Evolutionary conservation across 1,140 invertebrate species (phyloP).

Genomic region (Drosophila watanabei): DNA sequence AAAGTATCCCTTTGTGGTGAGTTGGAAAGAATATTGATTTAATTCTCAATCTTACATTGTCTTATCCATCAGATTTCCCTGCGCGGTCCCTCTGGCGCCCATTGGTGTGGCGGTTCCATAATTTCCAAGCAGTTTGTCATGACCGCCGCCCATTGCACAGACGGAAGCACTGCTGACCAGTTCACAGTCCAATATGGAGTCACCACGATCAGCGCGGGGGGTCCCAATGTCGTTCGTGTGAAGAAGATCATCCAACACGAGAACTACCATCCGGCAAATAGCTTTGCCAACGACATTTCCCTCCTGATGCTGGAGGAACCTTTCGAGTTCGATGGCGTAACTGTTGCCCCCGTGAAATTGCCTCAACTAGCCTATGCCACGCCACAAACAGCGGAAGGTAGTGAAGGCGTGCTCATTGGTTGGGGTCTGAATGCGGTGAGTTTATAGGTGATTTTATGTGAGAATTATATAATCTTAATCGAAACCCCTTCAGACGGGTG

Average conservation of each 20-base stretch:
- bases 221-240: conserved; percentile 68
- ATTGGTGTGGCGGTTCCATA: conserved; percentile 88
- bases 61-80: conserved; percentile 59
- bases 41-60: not conserved
- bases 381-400: conserved; percentile 54
- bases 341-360: conserved; percentile 63
- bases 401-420: conserved; percentile 66
- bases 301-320: conserved; percentile 57
- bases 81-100: conserved; percentile 71
- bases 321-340: conserved; percentile 62
- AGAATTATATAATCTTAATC: not conserved
- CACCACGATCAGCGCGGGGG: conserved; percentile 43
- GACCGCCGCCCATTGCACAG: conserved; percentile 88
- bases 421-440: conserved; percentile 81
- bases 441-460: not conserved
- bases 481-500: conserved; percentile 72
- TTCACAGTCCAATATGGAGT: conserved; percentile 69
- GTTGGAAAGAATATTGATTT: not conserved
- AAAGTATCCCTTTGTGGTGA: conserved; percentile 74
- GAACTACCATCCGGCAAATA: not conserved
- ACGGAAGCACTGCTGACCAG: conserved; percentile 47
- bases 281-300: conserved; percentile 61
- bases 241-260: conserved; percentile 76
- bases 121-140: conserved; percentile 86
- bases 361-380: conserved; percentile 59